These are phyloP conservation scores for Teleopsis dalmanni DNA, from an alignment of 1,140 invertebrate genomes.

Conservation along the genomic window DNA sequence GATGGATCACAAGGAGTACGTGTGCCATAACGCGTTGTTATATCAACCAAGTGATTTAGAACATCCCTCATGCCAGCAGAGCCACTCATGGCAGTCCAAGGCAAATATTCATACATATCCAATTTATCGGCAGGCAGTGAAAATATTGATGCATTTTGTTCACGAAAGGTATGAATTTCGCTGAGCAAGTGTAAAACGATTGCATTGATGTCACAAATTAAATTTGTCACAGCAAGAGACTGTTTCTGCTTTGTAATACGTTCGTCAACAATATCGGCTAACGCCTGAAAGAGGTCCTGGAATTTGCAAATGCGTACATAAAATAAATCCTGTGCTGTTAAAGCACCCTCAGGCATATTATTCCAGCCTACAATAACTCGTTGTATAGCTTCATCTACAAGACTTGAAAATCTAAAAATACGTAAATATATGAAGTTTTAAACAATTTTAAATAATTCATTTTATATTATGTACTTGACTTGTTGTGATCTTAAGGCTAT, in stretches of 20 bases:
- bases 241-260: constrained; percentile 50
- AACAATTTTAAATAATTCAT: background rate
- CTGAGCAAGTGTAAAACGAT: constrained; percentile 51
- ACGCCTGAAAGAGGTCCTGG: constrained; percentile 49
- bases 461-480: constrained; percentile 4
- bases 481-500: constrained; percentile 46
- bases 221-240: constrained; percentile 48
- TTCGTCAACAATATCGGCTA: constrained; percentile 49
- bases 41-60: constrained; percentile 40
- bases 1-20: constrained; percentile 48
- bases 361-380: constrained; percentile 49
- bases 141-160: constrained; percentile 50
- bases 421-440: background rate
- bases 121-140: constrained; percentile 21
- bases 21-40: constrained; percentile 53
- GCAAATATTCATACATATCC: constrained; percentile 50
- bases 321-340: constrained; percentile 64
- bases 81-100: constrained; percentile 57
- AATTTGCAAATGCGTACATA: constrained; percentile 59
- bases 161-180: constrained; percentile 54
- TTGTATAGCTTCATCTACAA: constrained; percentile 50
- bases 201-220: constrained; percentile 51
- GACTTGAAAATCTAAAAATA: constrained; percentile 16
- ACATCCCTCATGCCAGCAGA: constrained; percentile 49
- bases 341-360: constrained; percentile 45